Conservation (phyloP, 2,888 invertebrate genomes). For the Griposia aprilina region DNA sequence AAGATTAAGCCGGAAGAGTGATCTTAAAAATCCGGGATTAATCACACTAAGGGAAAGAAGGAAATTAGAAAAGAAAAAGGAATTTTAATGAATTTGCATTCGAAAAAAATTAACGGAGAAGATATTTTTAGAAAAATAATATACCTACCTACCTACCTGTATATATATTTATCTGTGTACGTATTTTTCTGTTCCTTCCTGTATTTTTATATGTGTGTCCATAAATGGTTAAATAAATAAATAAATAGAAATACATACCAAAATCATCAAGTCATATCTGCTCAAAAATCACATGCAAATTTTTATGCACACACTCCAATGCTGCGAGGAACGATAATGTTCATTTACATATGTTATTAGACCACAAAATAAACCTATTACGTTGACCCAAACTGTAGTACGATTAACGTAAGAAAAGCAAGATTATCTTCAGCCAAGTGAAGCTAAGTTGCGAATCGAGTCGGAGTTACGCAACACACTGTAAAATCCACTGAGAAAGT, state of each 20-base stretch:
- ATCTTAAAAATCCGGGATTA: constrained; percentile 23
- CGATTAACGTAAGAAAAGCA: constrained; percentile 43
- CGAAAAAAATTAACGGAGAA: neutral
- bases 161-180: no score
- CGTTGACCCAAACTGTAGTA: constrained; percentile 41
- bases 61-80: constrained; percentile 14
- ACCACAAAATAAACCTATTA: constrained; percentile 25
- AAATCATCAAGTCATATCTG: neutral
- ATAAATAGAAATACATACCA: no score
- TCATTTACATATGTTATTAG: constrained; percentile 41
- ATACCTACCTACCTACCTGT: no score
- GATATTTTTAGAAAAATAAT: neutral
- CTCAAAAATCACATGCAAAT: constrained; percentile 19
- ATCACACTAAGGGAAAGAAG: constrained; percentile 10
- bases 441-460: constrained; percentile 55
- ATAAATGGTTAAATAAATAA: no score
- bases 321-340: neutral
- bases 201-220: no score
- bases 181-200: no score
- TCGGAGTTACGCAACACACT: constrained; percentile 55
- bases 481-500: constrained; percentile 64
- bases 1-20: constrained; percentile 12
- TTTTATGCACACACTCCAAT: constrained; percentile 2
- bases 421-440: constrained; percentile 51
- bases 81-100: constrained; percentile 2